These are phyloP conservation scores for Orycteropus afer DNA, from an alignment of 2,113 vertebrate genomes.

Conservation along the genomic window DNA sequence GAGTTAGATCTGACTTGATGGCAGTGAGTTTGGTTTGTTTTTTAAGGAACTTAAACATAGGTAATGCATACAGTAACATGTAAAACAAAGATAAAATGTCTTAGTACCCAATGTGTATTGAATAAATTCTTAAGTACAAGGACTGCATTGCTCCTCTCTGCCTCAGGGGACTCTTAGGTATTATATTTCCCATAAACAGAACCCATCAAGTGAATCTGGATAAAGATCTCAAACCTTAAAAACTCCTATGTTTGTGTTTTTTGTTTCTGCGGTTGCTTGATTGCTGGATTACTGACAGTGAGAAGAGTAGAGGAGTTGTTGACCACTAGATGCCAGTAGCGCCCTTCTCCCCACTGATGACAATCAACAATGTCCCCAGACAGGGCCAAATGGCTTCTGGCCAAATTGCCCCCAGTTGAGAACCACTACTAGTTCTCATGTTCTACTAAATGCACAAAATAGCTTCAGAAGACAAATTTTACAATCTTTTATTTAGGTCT, in stretches of 20 bases:
- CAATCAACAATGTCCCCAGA: neutral
- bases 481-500: neutral
- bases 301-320: neutral
- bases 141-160: neutral
- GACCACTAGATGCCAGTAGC: neutral
- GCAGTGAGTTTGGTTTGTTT: too few species aligned
- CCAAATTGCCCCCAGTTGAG: neutral
- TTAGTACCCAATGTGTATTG: neutral
- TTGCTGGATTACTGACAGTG: neutral
- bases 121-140: neutral
- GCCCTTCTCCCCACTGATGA: neutral
- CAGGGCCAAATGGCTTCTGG: neutral
- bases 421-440: neutral
- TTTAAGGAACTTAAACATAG: too few species aligned
- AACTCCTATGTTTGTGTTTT: neutral
- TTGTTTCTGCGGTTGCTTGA: neutral
- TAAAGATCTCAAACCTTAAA: neutral
- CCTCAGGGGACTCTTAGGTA: neutral
- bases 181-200: neutral
- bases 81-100: neutral
- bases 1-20: too few species aligned
- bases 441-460: neutral
- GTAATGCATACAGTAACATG: too few species aligned
- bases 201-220: neutral
- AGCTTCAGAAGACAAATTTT: neutral